Conservation (phyloP, 2,888 invertebrate species). For the Lepas anatifera region DNA sequence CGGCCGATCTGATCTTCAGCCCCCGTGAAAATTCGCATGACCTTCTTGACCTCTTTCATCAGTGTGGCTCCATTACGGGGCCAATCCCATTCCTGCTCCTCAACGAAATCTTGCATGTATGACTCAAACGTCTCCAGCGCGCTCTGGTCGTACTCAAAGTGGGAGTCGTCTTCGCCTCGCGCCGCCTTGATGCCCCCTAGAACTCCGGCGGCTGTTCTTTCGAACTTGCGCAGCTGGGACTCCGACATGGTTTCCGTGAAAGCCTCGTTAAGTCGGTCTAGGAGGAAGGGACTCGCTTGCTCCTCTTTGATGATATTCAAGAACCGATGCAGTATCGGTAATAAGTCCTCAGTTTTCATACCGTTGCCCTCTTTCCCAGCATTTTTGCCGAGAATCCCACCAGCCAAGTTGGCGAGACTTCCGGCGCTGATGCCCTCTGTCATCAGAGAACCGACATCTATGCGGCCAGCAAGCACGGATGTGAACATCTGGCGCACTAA, state of each 20-base stretch:
- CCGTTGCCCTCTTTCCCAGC: background rate
- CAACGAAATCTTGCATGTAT: constrained; percentile 2
- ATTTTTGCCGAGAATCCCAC: background rate
- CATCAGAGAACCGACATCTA: background rate
- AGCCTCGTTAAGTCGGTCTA: background rate
- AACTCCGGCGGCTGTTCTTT: background rate
- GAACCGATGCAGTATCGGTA: background rate
- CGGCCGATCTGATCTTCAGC: constrained; percentile 7
- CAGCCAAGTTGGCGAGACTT: background rate
- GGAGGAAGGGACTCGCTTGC: constrained; percentile 10
- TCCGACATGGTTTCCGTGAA: background rate
- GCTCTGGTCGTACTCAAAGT: constrained; percentile 5
- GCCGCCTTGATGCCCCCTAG: constrained; percentile 1
- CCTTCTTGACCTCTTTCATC: background rate
- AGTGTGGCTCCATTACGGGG: background rate
- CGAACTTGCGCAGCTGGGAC: background rate
- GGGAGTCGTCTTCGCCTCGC: background rate
- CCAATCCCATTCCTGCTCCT: constrained; percentile 10
- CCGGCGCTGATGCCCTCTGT: background rate
- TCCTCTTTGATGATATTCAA: constrained; percentile 8
- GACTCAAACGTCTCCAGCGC: constrained; percentile 9
- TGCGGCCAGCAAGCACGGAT: background rate
- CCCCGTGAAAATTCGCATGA: background rate
- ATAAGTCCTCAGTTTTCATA: background rate
- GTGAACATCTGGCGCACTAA: background rate